These are phyloP conservation scores for Lasioglossum calceatum DNA, from an alignment of 2,888 invertebrate species.

Conservation along the genomic window DNA sequence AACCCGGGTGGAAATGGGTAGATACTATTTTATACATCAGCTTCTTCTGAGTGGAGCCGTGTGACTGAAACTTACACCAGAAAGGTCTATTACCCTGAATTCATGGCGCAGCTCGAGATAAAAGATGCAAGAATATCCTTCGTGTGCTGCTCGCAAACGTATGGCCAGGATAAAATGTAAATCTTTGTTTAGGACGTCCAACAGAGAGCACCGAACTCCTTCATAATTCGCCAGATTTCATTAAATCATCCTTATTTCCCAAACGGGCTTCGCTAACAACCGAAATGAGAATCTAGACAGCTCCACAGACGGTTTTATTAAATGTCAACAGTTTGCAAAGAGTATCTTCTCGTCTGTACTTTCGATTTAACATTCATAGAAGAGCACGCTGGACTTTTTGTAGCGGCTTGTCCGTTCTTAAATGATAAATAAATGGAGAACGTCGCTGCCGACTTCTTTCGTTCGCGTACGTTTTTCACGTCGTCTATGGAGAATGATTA, in stretches of 20 bases:
- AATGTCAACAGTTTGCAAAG: background rate
- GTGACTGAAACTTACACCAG: slow-evolving; percentile 21
- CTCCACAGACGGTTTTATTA: background rate
- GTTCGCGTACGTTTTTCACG: slow-evolving; percentile 24
- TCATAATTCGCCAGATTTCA: slow-evolving; percentile 34
- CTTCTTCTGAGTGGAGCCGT: background rate
- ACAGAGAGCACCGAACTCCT: slow-evolving; percentile 17
- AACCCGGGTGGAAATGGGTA: background rate
- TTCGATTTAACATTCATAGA: background rate
- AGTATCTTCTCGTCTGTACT: background rate
- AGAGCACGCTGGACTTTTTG: slow-evolving; percentile 4
- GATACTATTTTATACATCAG: slow-evolving; percentile 21
- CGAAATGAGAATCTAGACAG: background rate
- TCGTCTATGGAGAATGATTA: slow-evolving; percentile 26
- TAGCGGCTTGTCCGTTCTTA: background rate
- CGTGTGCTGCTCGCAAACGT: slow-evolving; percentile 47
- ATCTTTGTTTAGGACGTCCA: slow-evolving; percentile 27
- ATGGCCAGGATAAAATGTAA: slow-evolving; percentile 42
- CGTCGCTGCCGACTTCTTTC: slow-evolving; percentile 21
- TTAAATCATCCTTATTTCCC: slow-evolving; percentile 11
- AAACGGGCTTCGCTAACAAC: background rate
- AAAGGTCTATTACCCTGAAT: slow-evolving; percentile 26
- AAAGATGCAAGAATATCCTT: slow-evolving; percentile 52
- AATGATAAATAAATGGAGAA: slow-evolving; percentile 31
- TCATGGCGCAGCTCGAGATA: slow-evolving; percentile 31